Evolutionary conservation across 2,888 invertebrate genomes (phyloP), one percentile per base, ranked within the genome.

Genomic region (Nomada fucata): DNA sequence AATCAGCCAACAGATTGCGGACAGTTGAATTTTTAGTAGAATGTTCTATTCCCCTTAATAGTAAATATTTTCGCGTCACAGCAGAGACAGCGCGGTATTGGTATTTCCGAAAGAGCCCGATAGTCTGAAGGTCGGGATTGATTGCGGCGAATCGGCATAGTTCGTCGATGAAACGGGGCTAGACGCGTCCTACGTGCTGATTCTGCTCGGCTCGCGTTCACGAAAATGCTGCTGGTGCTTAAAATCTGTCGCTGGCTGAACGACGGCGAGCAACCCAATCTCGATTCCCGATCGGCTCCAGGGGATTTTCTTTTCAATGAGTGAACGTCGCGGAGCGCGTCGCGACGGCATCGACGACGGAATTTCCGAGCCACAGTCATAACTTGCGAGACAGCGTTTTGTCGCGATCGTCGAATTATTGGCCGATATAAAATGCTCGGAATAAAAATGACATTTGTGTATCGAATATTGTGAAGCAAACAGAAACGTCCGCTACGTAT

Each of bases 321-420:
- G 79, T 59, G 44, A 70, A 29, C 81, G 75, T 60, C 79, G 77
- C 36, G 36, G 36, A 7, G 0, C 36, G 52, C 70, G n/a, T 71
- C 68, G 64, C 76, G 84, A 72, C 75, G 73, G 79, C 83, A 71
- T 60, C 44, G 59, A 18, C 44, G 15, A 53, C n/a, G 53, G 18
- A 71, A 73, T 26, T 71, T 80, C 88, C 84, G 86, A 86, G 73
- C 59, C 79, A 82, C 79, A 82, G 82, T 79, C 70, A 72, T 86
- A 81, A 69, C 67, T 74, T 79, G 5, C 42, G 13, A 42, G 60
- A 42, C 50, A 20, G 15, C n/a, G 36, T 55, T 26, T n/a, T 55
- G 52, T 59, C 53, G n/a, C 15, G 20, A 50, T 13, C 26, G n/a
- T 20, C n/a, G 57, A 76, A 26, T 78, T 53, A 59, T 44, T 53